Percentiles rank a stretch among this genome's conserved stretches.
Evolutionary conservation across 2,888 invertebrate genomes (phyloP).

Genomic region (Xiphydria camelus): DNA sequence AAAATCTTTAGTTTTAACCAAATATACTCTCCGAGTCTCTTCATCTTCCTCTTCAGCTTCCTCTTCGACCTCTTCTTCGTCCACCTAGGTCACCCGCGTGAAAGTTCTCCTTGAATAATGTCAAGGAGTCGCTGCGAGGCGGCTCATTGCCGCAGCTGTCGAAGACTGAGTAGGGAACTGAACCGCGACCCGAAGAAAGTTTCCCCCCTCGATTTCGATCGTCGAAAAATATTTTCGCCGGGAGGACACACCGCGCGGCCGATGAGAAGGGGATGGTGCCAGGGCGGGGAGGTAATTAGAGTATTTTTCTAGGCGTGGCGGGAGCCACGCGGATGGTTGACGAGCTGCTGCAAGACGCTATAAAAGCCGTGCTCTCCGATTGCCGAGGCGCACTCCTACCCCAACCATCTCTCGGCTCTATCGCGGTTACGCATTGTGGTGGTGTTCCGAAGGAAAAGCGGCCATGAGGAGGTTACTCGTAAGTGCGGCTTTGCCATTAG

Average conservation of each 20-base stretch:
- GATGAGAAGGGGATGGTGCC: conserved; percentile 23
- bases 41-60: no score
- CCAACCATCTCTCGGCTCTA: conserved; percentile 27
- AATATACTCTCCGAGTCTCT: no score
- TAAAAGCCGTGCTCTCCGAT: conserved; percentile 34
- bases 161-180: no score
- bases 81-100: conserved; percentile 5
- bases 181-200: no score
- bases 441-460: conserved; percentile 23
- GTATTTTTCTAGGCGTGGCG: conserved; percentile 30
- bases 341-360: conserved; percentile 28
- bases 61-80: no score
- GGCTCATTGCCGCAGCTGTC: not conserved
- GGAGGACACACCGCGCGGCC: conserved; percentile 18
- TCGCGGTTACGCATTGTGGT: no score
- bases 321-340: conserved; percentile 19
- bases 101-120: no score
- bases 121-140: no score
- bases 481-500: conserved; percentile 25
- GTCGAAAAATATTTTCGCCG: conserved; percentile 17
- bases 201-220: not conserved
- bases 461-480: conserved; percentile 34
- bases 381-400: conserved; percentile 31
- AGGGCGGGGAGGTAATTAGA: conserved; percentile 24
- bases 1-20: no score